Percentiles rank a stretch among this genome's conserved stretches.
phyloP scores from a whole-genome alignment of 2,888 invertebrate genomes.

The Drosophila neonasuta region DNA sequence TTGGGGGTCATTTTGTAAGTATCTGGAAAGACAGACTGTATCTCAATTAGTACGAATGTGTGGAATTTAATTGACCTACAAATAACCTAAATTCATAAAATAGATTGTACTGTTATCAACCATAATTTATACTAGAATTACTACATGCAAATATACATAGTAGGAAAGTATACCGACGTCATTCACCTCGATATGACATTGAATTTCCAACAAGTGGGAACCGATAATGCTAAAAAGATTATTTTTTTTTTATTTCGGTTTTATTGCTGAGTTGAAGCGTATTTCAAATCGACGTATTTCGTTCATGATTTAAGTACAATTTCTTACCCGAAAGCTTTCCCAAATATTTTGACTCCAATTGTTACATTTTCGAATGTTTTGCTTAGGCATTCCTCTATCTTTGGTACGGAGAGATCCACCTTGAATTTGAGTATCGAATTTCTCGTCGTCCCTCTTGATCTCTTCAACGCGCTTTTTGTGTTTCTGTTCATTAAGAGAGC shows the following conservation, averaged over 20 bases:
- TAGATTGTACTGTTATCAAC: constrained; percentile 31
- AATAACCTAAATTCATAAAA: constrained; percentile 29
- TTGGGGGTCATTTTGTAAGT: background rate
- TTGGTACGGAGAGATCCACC: constrained; percentile 34
- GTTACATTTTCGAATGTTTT: background rate
- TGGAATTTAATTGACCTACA: constrained; percentile 27
- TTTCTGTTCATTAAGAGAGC: background rate
- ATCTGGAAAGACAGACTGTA: constrained; percentile 21
- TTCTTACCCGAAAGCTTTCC: constrained; percentile 33
- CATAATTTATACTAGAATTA: constrained; percentile 3
- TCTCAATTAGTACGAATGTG: background rate
- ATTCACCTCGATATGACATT: constrained; percentile 66
- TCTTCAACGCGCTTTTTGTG: constrained; percentile 1
- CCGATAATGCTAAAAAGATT: constrained; percentile 14
- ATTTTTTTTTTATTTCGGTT: constrained; percentile 1
- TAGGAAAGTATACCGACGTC: constrained; percentile 20
- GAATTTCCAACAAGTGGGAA: constrained; percentile 11
- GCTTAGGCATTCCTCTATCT: background rate
- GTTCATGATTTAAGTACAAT: background rate
- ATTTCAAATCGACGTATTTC: background rate
- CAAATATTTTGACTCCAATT: constrained; percentile 6
- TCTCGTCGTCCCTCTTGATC: background rate
- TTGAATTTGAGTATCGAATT: constrained; percentile 18
- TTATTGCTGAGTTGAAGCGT: background rate
- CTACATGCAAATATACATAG: constrained; percentile 4